A percentile compares a stretch with the other conserved stretches of the same genome.
phyloP scores from a whole-genome alignment of 2,888 invertebrate genomes.

The Noctua fimbriata region DNA sequence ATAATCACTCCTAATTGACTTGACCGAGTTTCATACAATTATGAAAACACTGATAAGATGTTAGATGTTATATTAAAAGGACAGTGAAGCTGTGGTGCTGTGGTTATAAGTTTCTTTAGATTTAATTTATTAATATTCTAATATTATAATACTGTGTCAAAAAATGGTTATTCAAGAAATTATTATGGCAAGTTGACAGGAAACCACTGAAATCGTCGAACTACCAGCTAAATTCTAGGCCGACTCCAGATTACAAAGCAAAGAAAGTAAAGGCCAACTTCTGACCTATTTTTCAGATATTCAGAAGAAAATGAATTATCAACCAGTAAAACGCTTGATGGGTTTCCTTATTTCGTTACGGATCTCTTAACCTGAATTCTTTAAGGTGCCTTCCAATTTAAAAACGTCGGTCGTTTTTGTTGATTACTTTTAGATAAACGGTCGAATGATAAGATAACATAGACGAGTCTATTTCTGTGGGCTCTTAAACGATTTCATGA shows the following conservation, averaged over 20 bases:
- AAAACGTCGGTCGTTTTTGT: constrained; percentile 15
- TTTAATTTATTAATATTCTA: background rate
- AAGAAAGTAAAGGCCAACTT: background rate
- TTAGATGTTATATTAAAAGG: background rate
- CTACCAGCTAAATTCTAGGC: background rate
- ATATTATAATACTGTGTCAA: background rate
- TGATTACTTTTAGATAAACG: constrained; percentile 36
- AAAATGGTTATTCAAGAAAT: background rate
- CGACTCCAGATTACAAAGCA: background rate
- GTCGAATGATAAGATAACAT: background rate
- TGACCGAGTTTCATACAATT: background rate
- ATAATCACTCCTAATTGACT: background rate
- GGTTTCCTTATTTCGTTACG: constrained; percentile 7
- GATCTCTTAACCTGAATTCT: constrained; percentile 20
- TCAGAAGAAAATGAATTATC: background rate
- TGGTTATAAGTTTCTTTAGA: background rate
- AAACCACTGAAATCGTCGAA: too few relatives aligned
- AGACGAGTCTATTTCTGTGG: constrained; percentile 12
- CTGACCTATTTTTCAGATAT: background rate
- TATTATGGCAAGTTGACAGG: background rate
- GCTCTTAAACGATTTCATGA: constrained; percentile 12
- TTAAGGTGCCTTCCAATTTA: constrained; percentile 33
- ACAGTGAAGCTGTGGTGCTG: background rate
- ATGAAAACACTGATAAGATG: background rate
- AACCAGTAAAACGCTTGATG: background rate